Base-by-base conservation (phyloP, 2,888 invertebrate genomes). In the Lysandra bellargus region DNA sequence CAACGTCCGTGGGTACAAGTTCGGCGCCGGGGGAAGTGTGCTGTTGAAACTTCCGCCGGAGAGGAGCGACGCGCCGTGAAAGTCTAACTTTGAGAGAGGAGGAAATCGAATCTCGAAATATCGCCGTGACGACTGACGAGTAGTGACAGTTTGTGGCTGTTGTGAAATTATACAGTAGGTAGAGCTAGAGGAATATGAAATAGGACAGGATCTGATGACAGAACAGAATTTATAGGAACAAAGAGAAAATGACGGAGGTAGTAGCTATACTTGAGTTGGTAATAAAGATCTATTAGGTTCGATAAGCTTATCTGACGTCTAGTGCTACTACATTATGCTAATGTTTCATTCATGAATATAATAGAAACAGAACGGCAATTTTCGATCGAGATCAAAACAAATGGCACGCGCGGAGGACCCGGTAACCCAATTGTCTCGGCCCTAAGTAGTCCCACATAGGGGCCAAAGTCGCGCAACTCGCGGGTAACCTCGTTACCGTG, bases 351-450 rank as follows among this genome's bases (percentile, higher is more conserved):
- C 37, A 44, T 23, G 40, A 61, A 78, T 44, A 30, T 37, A 64
- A 61, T 78, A 23, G 17, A 69, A 78, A 40, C 61, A 17, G 23
- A 77, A 78, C 14, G 40, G n/a, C 40, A 74, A 76, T 90, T 92
- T 91, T 92, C 89, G 89, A 89, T 81, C 87, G 82, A 84, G 85
- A 86, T 88, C 89, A 86, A 88, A 86, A 87, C 85, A 86, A 86
- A 87, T 89, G 90, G 89, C 88, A 90, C 89, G 88, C 88, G 85
- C 88, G 89, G 89, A 89, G 91, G 89, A 87, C 88, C 87, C 85
- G 86, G 83, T 91, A 92, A 92, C 91, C 89, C 86, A 89, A 84
- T 87, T 88, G 74, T 79, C 79, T 74, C 81, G 80, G 83, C 87
- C 84, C 85, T 87, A 87, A 83, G 78, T 57, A 82, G 49, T 80